Conservation (phyloP, 2,888 invertebrate genomes). For the Hoplodrina ambigua region DNA sequence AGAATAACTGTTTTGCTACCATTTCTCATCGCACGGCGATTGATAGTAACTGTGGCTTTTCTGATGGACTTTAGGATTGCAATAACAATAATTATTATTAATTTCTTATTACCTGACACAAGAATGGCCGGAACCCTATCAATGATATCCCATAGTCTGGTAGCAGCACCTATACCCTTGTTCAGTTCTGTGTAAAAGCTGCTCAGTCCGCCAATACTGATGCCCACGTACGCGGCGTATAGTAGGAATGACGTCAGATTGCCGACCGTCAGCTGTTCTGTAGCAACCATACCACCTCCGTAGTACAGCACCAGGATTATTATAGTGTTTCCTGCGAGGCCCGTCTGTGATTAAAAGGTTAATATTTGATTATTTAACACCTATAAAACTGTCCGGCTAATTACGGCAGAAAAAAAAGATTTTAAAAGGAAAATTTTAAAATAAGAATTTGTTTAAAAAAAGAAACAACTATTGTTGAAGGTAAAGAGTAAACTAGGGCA, state of each 20-base stretch:
- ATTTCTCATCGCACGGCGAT: too few species aligned
- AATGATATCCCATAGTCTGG: slow-evolving; percentile 96
- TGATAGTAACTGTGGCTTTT: too few species aligned
- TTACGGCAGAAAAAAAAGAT: too few species aligned
- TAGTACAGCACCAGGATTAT: slow-evolving; percentile 97
- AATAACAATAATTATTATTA: too few species aligned
- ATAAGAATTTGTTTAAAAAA: too few species aligned
- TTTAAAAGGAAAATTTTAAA: too few species aligned
- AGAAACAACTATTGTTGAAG: too few species aligned
- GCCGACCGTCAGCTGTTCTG: slow-evolving; percentile 94
- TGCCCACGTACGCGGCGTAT: slow-evolving; percentile 98
- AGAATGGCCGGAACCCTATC: slow-evolving; percentile 95
- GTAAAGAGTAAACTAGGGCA: too few species aligned
- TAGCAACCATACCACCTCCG: slow-evolving; percentile 96
- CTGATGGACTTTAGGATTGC: too few species aligned
- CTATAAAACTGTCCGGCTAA: too few species aligned
- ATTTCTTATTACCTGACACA: slow-evolving; percentile 89
- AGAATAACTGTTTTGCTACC: too few species aligned
- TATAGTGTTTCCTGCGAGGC: slow-evolving; percentile 96
- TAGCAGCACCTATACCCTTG: slow-evolving; percentile 97
- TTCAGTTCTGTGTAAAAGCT: slow-evolving; percentile 98
- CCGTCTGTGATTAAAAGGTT: slow-evolving; percentile 90
- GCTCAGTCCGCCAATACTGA: slow-evolving; percentile 97
- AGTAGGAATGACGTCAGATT: slow-evolving; percentile 97
- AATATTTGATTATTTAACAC: slow-evolving; percentile 1